Evolutionary conservation across 2,797 vertebrate species (phyloP), one percentile per base, ranked within the genome.

Genomic region (Nyctibius grandis): DNA sequence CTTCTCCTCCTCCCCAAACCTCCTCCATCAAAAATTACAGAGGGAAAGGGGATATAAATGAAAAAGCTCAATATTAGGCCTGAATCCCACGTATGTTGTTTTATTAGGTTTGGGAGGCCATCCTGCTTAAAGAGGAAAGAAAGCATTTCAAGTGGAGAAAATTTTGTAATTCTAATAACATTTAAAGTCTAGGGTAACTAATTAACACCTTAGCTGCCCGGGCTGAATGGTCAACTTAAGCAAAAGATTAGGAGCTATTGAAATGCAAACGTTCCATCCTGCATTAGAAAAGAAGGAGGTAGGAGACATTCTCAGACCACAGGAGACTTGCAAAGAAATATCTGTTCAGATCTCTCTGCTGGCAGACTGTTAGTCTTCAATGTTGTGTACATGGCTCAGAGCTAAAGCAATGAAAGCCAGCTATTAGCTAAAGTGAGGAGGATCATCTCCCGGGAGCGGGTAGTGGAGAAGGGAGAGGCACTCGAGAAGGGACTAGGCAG

Each of bases 151-250:
- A 28, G 8, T 36, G 9, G 3, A 15, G 2, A 23, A 87, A 85
- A 45, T 34, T 11, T 11, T 59, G 21, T 67, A 51, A 48, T 45
- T 88, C 63, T 64, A 51, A 29, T 64, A 82, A 33, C 7, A 3
- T 28, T 57, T n/a, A 57, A 40, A 74, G 45, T 48, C 40, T 81
- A 48, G 36, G 6, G 6, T 48, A 44, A 45, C 53, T 76, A 44
- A 64, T 51, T 73, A 73, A 63, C 15, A 8, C 8, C 6, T n/a
- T 60, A 21, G 31, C 64, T 68, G 59, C 54, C 45, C 88, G 29
- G n/a, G 26, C 38, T 75, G 59, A 94, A 68, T 40, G n/a, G 42
- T 36, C 75, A 95, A 42, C 19, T 59, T 69, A 76, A 79, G 59
- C 40, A 38, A 40, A 88, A 90, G 17, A 25, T 73, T 69, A 60